Evolutionary conservation across 2,797 vertebrate species (phyloP).

Genomic region (Tokudaia muenninki): DNA sequence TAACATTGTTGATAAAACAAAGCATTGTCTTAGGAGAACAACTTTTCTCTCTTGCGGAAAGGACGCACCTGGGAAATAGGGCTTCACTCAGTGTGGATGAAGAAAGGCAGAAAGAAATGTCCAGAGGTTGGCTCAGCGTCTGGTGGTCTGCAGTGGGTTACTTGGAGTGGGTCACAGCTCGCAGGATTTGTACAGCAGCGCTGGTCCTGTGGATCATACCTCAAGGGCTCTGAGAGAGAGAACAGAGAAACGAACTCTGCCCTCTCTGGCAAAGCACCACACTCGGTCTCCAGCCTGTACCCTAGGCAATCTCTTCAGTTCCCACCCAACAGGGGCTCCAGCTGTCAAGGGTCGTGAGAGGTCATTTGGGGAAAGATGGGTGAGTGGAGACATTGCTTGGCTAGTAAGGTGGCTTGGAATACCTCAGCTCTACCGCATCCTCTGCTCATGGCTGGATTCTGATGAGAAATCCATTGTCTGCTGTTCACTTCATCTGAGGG

Average conservation of each 20-base stretch:
- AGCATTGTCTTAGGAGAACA: not conserved
- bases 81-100: not conserved
- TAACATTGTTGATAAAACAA: not conserved
- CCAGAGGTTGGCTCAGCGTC: not conserved
- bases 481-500: not conserved
- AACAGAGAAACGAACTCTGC: not conserved
- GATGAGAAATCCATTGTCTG: not conserved
- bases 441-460: not conserved
- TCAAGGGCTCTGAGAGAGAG: fast-evolving
- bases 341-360: not conserved
- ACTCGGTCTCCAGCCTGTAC: no score
- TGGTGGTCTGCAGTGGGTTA: fast-evolving
- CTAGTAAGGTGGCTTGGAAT: no score
- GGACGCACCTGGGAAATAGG: not conserved
- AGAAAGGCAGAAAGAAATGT: not conserved
- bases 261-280: fast-evolving
- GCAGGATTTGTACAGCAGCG: fast-evolving
- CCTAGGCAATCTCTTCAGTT: no score
- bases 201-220: no score
- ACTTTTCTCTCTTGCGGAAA: not conserved
- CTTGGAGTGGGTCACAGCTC: not conserved
- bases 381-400: not conserved
- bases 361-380: not conserved
- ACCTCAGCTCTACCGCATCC: not conserved
- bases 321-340: not conserved